These are phyloP conservation scores for Xenopus laevis DNA, from an alignment of 2,113 vertebrate genomes.

Conservation along the genomic window DNA sequence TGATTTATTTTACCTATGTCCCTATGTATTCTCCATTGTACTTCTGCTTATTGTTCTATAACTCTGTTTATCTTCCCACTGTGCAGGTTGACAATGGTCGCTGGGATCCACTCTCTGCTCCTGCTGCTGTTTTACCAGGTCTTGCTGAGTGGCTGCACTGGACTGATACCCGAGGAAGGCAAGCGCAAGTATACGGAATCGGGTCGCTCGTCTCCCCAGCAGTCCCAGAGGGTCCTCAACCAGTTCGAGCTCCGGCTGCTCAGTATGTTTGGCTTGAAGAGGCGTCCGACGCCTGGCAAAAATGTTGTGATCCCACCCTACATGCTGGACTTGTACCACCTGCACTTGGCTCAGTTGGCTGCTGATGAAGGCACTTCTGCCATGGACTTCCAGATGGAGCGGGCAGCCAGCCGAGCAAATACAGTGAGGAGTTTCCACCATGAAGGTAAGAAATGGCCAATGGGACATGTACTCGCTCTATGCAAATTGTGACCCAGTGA, in stretches of 20 bases:
- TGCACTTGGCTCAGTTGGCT: slow-evolving; percentile 82
- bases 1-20: neutral
- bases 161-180: slow-evolving; percentile 89
- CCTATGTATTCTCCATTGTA: too few relatives aligned
- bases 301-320: slow-evolving; percentile 89
- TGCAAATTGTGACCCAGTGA: too few relatives aligned
- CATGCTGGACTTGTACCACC: slow-evolving; percentile 91
- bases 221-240: slow-evolving; percentile 80
- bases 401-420: slow-evolving; percentile 87
- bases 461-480: too few relatives aligned
- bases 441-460: slow-evolving; percentile 78
- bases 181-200: slow-evolving; percentile 81
- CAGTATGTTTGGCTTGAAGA: slow-evolving; percentile 91
- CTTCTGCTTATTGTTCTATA: too few relatives aligned
- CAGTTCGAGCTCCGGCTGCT: slow-evolving; percentile 91
- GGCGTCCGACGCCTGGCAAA: slow-evolving; percentile 86
- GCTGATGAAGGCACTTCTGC: slow-evolving; percentile 61
- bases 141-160: slow-evolving; percentile 85
- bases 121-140: slow-evolving; percentile 95
- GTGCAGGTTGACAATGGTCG: slow-evolving; percentile 94
- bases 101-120: slow-evolving; percentile 88
- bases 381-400: slow-evolving; percentile 80
- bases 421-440: slow-evolving; percentile 97
- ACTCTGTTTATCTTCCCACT: neutral
- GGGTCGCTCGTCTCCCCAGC: slow-evolving; percentile 70